Percentiles rank a stretch among this genome's conserved stretches.
These are phyloP conservation scores for Pangasianodon hypophthalmus DNA, from an alignment of 2,113 vertebrate species.

Conservation along the genomic window DNA sequence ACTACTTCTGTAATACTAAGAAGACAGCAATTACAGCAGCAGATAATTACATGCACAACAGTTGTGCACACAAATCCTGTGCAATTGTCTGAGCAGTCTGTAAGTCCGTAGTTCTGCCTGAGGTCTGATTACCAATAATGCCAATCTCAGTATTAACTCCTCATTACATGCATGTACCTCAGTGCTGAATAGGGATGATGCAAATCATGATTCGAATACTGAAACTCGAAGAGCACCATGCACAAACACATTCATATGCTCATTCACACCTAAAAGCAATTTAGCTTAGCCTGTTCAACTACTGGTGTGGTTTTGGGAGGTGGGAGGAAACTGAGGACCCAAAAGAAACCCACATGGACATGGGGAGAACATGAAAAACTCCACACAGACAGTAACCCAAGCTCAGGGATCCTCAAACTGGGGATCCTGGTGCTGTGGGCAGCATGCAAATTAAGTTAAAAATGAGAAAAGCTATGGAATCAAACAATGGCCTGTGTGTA, in stretches of 20 bases:
- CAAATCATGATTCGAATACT: not conserved
- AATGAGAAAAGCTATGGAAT: too few relatives aligned
- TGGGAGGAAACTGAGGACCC: not conserved
- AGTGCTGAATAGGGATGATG: not conserved
- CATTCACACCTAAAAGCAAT: not conserved
- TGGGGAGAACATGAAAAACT: not conserved
- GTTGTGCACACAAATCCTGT: not conserved
- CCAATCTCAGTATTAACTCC: conserved; percentile 1
- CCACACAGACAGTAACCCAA: not conserved
- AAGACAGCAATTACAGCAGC: not conserved
- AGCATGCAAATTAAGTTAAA: not conserved
- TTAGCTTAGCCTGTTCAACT: not conserved
- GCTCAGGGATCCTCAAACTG: not conserved
- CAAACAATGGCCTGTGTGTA: too few relatives aligned
- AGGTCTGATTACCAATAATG: conserved; percentile 7
- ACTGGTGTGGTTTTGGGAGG: too few relatives aligned
- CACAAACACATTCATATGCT: not conserved
- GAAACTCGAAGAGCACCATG: not conserved
- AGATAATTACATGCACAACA: not conserved
- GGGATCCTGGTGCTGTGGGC: not conserved
- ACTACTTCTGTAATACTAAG: not conserved
- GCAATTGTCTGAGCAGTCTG: not conserved
- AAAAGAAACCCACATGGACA: not conserved
- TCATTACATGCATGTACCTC: not conserved
- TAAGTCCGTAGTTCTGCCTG: not conserved